Conservation (phyloP, 92 coral and sea anemone species). For the Plumapathes pennacea region DNA sequence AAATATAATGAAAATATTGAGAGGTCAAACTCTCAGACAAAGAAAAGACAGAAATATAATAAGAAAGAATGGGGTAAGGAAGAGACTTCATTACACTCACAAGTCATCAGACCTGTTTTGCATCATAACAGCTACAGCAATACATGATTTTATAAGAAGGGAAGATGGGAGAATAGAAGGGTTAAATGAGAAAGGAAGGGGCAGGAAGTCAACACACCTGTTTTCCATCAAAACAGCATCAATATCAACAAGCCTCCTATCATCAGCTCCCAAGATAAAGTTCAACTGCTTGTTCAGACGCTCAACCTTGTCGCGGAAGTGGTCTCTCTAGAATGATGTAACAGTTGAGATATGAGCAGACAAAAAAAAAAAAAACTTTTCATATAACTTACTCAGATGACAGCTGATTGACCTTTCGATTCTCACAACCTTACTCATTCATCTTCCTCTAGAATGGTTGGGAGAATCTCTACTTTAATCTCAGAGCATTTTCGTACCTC, state of each 20-base stretch:
- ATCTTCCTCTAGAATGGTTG: too few relatives aligned
- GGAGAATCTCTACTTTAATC: too few relatives aligned
- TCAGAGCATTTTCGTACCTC: too few relatives aligned
- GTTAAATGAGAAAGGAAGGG: neutral
- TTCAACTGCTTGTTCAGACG: constrained; percentile 93
- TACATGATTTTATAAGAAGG: too few relatives aligned
- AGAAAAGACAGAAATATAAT: neutral
- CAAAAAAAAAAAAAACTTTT: too few relatives aligned
- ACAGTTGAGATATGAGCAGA: too few relatives aligned
- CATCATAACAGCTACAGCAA: too few relatives aligned
- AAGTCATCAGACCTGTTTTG: neutral
- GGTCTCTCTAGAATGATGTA: constrained; percentile 79
- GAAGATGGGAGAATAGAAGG: too few relatives aligned
- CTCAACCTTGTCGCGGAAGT: constrained; percentile 82
- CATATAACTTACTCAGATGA: too few relatives aligned
- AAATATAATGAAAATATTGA: neutral
- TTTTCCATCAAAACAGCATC: constrained; percentile 95
- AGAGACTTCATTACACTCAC: neutral
- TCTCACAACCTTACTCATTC: too few relatives aligned
- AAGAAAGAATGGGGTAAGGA: neutral
- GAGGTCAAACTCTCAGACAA: neutral
- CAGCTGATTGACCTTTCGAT: too few relatives aligned
- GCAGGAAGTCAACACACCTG: constrained; percentile 49
- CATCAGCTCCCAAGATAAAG: constrained; percentile 96
- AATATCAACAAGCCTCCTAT: constrained; percentile 84